Conservation (phyloP, 2,888 invertebrate genomes). For the Phaonia tiefii region DNA sequence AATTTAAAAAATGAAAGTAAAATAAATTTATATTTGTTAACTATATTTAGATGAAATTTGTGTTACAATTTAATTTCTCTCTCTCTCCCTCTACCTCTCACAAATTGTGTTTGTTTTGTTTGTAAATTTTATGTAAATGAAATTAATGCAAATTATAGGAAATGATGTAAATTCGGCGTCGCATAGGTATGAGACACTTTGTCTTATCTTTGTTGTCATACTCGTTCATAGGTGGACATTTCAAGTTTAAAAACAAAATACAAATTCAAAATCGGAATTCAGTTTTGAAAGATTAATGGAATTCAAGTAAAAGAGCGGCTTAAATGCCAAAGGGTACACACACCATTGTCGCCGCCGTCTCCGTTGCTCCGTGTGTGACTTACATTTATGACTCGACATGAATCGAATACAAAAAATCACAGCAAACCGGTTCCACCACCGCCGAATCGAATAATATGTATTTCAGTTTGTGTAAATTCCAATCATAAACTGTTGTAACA, state of each 20-base stretch:
- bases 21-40: slow-evolving; percentile 43
- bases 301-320: slow-evolving; percentile 20
- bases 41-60: slow-evolving; percentile 40
- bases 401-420: background rate
- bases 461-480: slow-evolving; percentile 47
- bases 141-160: slow-evolving; percentile 54
- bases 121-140: slow-evolving; percentile 8
- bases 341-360: too few relatives aligned
- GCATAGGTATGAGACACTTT: slow-evolving; percentile 3
- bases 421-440: slow-evolving; percentile 32
- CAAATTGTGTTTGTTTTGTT: background rate
- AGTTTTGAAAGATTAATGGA: too few relatives aligned
- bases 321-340: slow-evolving; percentile 61
- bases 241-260: slow-evolving; percentile 27
- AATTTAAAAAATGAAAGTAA: slow-evolving; percentile 60
- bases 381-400: background rate
- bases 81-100: slow-evolving; percentile 16
- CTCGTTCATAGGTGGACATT: background rate
- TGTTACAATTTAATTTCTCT: slow-evolving; percentile 46
- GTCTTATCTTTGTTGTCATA: background rate
- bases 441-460: slow-evolving; percentile 22
- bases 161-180: slow-evolving; percentile 38
- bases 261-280: background rate
- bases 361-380: background rate
- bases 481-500: slow-evolving; percentile 49